Evolutionary conservation across 2,113 vertebrate genomes (phyloP), one percentile per base, ranked within the genome.

Genomic region (Hippocampus abdominalis): DNA sequence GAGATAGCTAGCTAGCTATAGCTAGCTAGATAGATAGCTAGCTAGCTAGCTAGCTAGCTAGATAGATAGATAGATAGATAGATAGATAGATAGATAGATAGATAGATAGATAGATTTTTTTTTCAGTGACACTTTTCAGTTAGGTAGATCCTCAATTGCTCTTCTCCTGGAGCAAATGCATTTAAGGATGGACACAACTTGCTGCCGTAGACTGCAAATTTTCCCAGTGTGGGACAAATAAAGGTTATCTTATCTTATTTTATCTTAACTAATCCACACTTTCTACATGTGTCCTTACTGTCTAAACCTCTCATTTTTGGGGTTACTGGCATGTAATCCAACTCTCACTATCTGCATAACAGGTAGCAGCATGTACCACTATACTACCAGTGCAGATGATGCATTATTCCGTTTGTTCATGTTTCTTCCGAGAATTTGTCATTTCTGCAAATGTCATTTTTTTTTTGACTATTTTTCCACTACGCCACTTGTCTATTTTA

Each of bases 141-240:
- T 89, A 91, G 88, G 88, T 79, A 86, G 90, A 91, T 91, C 86
- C 86, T 91, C 87, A 88, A 91, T 90, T 87, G 87, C 89, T 90
- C 83, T 87, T 86, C 76, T 80, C 75, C 77, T 82, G 82, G 80
- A 80, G 81, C 83, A 85, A 9, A 54, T 54, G 21, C n/a, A 54
- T 54, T 23, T 54, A 23, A n/a, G 21, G 9, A 23, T 54, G 9
- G 8, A 54, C 51, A 8, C 10, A n/a, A n/a, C n/a, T n/a, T n/a
- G n/a, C n/a, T n/a, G n/a, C n/a, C n/a, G n/a, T n/a, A n/a, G n/a
- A n/a, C n/a, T n/a, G n/a, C n/a, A n/a, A n/a, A n/a, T n/a, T n/a
- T n/a, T n/a, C n/a, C n/a, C n/a, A n/a, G n/a, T n/a, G n/a, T n/a
- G n/a, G n/a, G n/a, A n/a, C n/a, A n/a, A n/a, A n/a, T n/a, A n/a